Percentiles rank a stretch among this genome's conserved stretches.
Evolutionary conservation across 2,113 vertebrate genomes (phyloP).

Genomic region (Ondatra zibethicus): DNA sequence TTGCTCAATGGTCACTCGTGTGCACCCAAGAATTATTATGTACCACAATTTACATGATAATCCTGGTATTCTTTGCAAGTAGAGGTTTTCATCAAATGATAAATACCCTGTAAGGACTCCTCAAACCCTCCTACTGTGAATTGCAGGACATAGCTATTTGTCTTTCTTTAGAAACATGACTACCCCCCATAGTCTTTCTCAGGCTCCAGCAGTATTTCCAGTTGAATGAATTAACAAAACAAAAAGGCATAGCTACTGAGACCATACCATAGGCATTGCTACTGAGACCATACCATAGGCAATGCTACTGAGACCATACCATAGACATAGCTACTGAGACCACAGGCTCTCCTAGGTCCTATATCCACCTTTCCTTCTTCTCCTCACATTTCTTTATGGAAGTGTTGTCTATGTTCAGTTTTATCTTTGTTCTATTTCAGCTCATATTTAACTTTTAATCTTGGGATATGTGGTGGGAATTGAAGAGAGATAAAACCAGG

Average conservation of each 20-base stretch:
- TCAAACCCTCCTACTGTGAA: neutral
- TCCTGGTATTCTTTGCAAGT: neutral
- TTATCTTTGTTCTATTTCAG: neutral
- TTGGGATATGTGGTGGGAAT: fast-evolving
- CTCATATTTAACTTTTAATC: neutral
- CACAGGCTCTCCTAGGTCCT: neutral
- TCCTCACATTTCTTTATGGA: neutral
- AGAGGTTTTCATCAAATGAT: neutral
- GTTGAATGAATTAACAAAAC: neutral
- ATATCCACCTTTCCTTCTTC: too few relatives aligned
- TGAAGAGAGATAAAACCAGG: neutral
- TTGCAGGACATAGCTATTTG: neutral
- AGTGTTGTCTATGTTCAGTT: neutral
- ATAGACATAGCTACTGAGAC: neutral
- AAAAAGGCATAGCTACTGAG: neutral
- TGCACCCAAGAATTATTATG: too few relatives aligned
- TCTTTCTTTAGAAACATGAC: neutral
- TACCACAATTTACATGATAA: neutral
- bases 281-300: neutral
- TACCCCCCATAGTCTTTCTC: neutral
- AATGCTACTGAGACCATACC: neutral
- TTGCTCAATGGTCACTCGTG: neutral
- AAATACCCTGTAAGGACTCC: neutral
- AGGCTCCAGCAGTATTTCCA: neutral
- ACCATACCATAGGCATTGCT: neutral